These are phyloP conservation scores for Vipera latastei DNA, from an alignment of 2,797 vertebrate genomes.

Conservation along the genomic window DNA sequence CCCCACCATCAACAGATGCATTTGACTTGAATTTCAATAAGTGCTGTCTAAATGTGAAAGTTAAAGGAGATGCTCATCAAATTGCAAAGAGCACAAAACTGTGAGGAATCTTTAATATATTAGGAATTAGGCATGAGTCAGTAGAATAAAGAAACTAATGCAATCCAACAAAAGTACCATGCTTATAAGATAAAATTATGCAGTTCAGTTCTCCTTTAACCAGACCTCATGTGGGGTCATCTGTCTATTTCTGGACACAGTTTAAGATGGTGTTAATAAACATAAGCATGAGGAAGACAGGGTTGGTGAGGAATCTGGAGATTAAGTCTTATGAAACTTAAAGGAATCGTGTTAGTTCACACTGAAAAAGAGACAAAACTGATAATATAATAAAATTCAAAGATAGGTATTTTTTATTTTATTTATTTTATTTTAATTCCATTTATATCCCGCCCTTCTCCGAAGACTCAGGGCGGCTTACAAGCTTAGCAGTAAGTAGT, in stretches of 20 bases:
- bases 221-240: neutral
- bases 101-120: neutral
- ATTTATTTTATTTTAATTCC: no score
- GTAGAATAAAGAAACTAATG: neutral
- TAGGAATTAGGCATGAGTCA: neutral
- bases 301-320: neutral
- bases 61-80: neutral
- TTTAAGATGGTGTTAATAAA: neutral
- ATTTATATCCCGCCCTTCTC: no score
- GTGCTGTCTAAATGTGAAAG: neutral
- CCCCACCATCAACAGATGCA: neutral
- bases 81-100: neutral
- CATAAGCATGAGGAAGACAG: neutral
- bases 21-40: slow-evolving; percentile 11
- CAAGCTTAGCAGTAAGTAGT: no score
- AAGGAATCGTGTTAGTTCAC: neutral
- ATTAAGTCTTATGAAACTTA: neutral
- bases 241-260: neutral
- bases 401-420: neutral
- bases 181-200: neutral
- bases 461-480: no score
- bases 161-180: neutral
- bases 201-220: neutral
- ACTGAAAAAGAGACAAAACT: neutral
- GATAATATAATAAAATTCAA: neutral